Conservation (phyloP, 2,888 invertebrate species). For the Acheta domesticus region DNA sequence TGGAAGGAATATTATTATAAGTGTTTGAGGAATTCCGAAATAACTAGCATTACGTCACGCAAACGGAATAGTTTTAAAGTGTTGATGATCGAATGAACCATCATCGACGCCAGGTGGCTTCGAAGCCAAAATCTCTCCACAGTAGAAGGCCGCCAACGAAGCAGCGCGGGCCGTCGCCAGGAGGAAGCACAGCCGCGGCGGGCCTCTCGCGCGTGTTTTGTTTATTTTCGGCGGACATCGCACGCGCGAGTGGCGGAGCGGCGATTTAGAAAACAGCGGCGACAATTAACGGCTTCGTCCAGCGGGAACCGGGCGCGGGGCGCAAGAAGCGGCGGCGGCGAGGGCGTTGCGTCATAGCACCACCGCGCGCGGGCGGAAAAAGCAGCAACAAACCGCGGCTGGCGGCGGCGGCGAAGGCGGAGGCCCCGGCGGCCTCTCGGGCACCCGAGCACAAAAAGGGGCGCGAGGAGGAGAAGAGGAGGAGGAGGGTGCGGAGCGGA, state of each 20-base stretch:
- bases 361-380: neutral
- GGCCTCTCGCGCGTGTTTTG: no score
- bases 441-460: neutral
- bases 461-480: neutral
- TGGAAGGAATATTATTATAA: no score
- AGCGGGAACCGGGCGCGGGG: neutral
- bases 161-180: no score
- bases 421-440: neutral
- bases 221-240: neutral
- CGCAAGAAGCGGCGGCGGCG: neutral
- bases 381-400: neutral
- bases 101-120: no score
- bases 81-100: no score
- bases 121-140: no score
- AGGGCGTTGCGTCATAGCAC: neutral
- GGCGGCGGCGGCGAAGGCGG: neutral
- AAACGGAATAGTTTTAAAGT: no score
- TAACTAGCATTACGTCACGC: no score
- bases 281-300: neutral
- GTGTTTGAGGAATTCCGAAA: no score
- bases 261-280: slow-evolving; percentile 18
- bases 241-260: neutral
- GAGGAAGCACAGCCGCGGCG: no score
- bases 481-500: neutral
- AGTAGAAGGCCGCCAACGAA: no score